Evolutionary conservation across 2,797 vertebrate species (phyloP), one percentile per base, ranked within the genome.

Genomic region (Antennarius maculatus): DNA sequence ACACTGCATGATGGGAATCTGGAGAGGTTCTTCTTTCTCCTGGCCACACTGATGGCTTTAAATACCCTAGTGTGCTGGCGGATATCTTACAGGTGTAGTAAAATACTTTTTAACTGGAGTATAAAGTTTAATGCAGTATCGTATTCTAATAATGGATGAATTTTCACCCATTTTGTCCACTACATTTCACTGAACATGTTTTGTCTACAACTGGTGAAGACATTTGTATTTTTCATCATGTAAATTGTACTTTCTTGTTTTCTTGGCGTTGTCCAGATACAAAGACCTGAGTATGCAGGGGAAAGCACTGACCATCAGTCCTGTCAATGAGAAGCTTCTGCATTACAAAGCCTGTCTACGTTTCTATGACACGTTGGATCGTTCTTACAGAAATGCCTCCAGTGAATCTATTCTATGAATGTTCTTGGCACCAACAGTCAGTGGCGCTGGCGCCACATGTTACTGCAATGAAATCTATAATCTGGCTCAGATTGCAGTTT

Each of bases 21-120:
- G 88, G 97, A 98, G 79, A 92, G 88, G 43, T 98, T 96, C 86
- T 98, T 97, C 88, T 97, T 98, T 85, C 83, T 95, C 17, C 56
- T 99, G 88, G 94, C 95, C 34, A 91, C 87, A 13, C 78, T 97
- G 75, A 95, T 95, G 90, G 75, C 93, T 48, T 74, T 96, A 75
- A 99, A 97, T 42, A 85, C 93, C 10, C 62, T 97, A 63, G 87
- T 93, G 52, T 94, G 95, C 88, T 97, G 97, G 95, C 93, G 72
- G 50, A 79, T 95, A 66, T 96, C 95, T 17, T 85, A 90, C 89
- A 96, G 95, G 97, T 99, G 91, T 0, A 49, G 62, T 59, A 48
- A 56, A 14, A 43, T 16, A 48, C 14, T 42, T 29, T 5, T 50
- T 50, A 9, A 27, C 27, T 10, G 2, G 0, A 31, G 1, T 12